Evolutionary conservation across 2,888 invertebrate genomes (phyloP).

Genomic region (Meiosimyza decipiens): DNA sequence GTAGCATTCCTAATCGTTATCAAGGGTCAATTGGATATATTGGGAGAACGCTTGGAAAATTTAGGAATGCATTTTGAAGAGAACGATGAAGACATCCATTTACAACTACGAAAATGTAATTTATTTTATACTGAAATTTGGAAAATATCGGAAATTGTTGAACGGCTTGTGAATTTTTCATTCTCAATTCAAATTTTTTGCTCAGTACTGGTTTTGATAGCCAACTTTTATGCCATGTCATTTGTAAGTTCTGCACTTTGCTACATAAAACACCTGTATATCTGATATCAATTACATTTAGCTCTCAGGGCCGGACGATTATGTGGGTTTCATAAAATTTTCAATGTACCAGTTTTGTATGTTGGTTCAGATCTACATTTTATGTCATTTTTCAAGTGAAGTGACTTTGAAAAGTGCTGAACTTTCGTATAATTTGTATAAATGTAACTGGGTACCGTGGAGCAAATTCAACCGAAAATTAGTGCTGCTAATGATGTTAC

Average conservation of each 20-base stretch:
- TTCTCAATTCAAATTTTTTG: conserved; percentile 54
- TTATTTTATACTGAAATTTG: conserved; percentile 44
- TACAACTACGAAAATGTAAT: conserved; percentile 47
- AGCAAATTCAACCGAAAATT: conserved; percentile 45
- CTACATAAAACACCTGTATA: too few relatives aligned
- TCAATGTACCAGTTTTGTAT: conserved; percentile 50
- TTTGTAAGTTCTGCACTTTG: conserved; percentile 45
- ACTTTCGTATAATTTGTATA: conserved; percentile 50
- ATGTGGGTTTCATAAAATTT: background rate
- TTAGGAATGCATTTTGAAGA: conserved; percentile 41
- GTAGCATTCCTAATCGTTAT: conserved; percentile 51
- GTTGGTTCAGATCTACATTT: conserved; percentile 53
- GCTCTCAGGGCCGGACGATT: conserved; percentile 9
- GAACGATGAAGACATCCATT: conserved; percentile 30
- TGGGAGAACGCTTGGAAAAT: conserved; percentile 46
- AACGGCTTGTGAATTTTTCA: conserved; percentile 47
- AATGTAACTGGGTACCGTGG: conserved; percentile 51
- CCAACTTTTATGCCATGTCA: conserved; percentile 55
- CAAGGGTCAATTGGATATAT: conserved; percentile 51
- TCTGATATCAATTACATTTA: background rate
- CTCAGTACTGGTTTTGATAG: conserved; percentile 52
- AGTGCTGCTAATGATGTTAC: conserved; percentile 50
- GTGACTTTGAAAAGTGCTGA: conserved; percentile 48
- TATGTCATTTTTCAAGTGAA: conserved; percentile 54
- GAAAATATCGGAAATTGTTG: conserved; percentile 44